phyloP scores from a whole-genome alignment of 2,113 vertebrate genomes.

The Pelecanoides urinatrix region DNA sequence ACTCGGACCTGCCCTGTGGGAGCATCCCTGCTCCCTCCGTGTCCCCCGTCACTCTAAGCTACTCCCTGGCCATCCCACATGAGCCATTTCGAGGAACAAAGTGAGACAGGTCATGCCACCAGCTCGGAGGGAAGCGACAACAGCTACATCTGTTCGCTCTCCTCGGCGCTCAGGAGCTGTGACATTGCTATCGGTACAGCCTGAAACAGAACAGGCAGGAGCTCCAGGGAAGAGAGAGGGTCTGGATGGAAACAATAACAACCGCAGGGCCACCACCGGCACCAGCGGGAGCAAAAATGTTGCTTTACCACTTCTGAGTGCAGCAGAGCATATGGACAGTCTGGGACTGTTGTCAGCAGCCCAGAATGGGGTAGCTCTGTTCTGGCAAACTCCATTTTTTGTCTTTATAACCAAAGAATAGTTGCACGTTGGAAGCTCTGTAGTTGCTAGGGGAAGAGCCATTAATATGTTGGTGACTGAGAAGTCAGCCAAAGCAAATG shows the following conservation, averaged over 20 bases:
- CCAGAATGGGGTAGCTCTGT: slow-evolving; percentile 54
- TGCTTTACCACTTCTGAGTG: slow-evolving; percentile 65
- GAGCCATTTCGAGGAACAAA: background rate
- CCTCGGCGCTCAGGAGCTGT: background rate
- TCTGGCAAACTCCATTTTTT: slow-evolving; percentile 51
- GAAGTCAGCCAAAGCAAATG: slow-evolving; percentile 61
- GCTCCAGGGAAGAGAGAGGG: slow-evolving; percentile 35
- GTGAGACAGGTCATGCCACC: background rate
- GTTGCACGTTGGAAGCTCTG: slow-evolving; percentile 60
- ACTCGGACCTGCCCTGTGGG: rapidly evolving
- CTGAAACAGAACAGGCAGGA: slow-evolving; percentile 26
- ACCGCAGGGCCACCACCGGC: background rate
- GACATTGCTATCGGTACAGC: background rate
- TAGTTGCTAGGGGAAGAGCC: slow-evolving; percentile 60
- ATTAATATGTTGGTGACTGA: slow-evolving; percentile 47
- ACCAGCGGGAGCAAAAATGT: slow-evolving; percentile 65
- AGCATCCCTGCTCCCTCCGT: background rate
- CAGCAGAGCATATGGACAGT: slow-evolving; percentile 68
- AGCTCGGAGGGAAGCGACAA: background rate
- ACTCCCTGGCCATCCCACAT: rapidly evolving
- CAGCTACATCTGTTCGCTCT: slow-evolving; percentile 13
- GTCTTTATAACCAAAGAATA: slow-evolving; percentile 56
- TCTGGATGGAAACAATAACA: slow-evolving; percentile 40
- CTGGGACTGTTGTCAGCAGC: slow-evolving; percentile 63
- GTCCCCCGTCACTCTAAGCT: background rate